Evolutionary conservation across 2,797 vertebrate genomes (phyloP).

Genomic region (Sphaeramia orbicularis): DNA sequence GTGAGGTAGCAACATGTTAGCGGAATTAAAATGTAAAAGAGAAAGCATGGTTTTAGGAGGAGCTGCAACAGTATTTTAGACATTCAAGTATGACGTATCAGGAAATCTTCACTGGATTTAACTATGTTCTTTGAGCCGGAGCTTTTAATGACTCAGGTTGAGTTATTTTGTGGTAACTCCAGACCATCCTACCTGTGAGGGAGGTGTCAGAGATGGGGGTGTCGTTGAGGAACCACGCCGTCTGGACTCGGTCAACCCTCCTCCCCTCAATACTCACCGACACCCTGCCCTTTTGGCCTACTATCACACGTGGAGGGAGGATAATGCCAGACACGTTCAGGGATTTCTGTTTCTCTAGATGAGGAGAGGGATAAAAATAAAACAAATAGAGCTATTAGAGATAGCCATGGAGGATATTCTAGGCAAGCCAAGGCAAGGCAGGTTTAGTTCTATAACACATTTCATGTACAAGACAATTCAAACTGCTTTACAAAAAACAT

Average conservation of each 20-base stretch:
- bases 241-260: constrained; percentile 82
- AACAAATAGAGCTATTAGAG: background rate
- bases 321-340: constrained; percentile 83
- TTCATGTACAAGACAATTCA: too few relatives aligned
- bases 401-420: background rate
- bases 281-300: constrained; percentile 84
- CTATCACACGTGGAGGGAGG: constrained; percentile 80
- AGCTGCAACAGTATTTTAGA: background rate
- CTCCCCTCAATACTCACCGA: constrained; percentile 84
- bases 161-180: too few relatives aligned
- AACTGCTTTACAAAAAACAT: too few relatives aligned
- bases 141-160: too few relatives aligned
- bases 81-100: too few relatives aligned
- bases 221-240: constrained; percentile 85
- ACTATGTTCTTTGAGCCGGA: too few relatives aligned
- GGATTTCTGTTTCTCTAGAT: constrained; percentile 85
- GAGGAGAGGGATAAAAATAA: background rate
- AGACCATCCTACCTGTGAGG: constrained; percentile 52
- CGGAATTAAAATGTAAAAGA: constrained; percentile 51
- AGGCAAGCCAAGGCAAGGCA: too few relatives aligned
- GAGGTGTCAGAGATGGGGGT: constrained; percentile 82
- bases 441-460: too few relatives aligned
- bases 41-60: constrained; percentile 39
- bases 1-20: constrained; percentile 58
- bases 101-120: too few relatives aligned